Evolutionary conservation across 2,797 vertebrate species (phyloP).

Genomic region (Aselliscus stoliczkanus): DNA sequence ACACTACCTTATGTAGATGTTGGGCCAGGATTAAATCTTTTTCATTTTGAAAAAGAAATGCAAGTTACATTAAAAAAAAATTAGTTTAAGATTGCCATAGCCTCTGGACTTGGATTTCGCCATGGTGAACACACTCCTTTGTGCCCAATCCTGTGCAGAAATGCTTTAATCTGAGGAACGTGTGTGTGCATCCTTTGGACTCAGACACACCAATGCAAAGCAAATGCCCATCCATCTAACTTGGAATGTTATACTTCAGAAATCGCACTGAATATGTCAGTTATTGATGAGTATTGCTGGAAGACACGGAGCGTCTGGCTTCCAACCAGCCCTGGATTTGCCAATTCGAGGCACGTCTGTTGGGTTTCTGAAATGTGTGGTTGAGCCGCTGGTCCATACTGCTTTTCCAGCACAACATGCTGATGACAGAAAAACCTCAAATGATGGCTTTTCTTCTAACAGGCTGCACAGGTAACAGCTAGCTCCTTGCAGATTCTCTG

Average conservation of each 20-base stretch:
- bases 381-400: conserved; percentile 9
- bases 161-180: neutral
- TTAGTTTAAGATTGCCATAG: neutral
- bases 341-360: conserved; percentile 37
- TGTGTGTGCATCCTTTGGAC: conserved; percentile 13
- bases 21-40: neutral
- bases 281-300: conserved; percentile 68
- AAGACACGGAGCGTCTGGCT: conserved; percentile 63
- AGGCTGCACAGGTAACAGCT: neutral
- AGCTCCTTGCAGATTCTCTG: neutral
- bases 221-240: conserved; percentile 49
- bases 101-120: neutral
- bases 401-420: neutral
- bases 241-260: conserved; percentile 55
- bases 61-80: neutral
- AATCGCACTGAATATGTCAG: conserved; percentile 52
- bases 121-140: neutral
- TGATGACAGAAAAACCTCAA: neutral
- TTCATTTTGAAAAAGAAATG: conserved; percentile 40
- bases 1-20: neutral
- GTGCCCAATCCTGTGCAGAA: neutral
- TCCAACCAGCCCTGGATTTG: conserved; percentile 43
- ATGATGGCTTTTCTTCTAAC: neutral
- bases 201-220: neutral
- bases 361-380: conserved; percentile 17